Evolutionary conservation across 2,113 vertebrate species (phyloP), one percentile per base, ranked within the genome.

Genomic region (Perca flavescens): DNA sequence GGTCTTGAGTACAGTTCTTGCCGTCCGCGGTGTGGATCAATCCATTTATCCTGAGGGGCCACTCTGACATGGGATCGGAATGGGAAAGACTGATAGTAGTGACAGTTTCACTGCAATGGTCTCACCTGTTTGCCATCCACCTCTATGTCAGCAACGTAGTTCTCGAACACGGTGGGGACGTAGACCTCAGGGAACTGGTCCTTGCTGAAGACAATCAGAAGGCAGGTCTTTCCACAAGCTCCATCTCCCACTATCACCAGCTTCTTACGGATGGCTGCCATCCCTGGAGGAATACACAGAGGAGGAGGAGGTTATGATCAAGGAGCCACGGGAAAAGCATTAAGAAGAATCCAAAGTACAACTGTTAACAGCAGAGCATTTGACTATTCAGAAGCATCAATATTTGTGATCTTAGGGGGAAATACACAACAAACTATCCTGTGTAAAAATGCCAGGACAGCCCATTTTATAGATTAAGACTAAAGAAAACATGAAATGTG

Each of bases 181-280:
- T 99, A 99, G 17, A 99, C 98, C 86, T 99, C 98, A 17, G 98
- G 98, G 89, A 99, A 99, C 94, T 99, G 98, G 93, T 99, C 98
- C 95, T 99, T 99, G 95, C 98, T 99, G 94, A 99, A 99, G 83
- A 99, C 98, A 22, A 99, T 99, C 83, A 99, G 96, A 90, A 99
- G 96, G 91, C 98, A 99, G 68, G 98, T 99, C 95, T 99, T 99
- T 25, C 98, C 98, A 92, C 98, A 99, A 31, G 98, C 98, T 93
- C 98, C 98, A 95, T 99, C 98, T 57, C 98, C 98, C 52, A 99
- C 98, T 83, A 99, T 99, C 88, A 99, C 98, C 94, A 99, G 94
- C 94, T 99, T 99, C 96, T 99, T 99, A 92, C 98, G 96, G 94
- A 99, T 99, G 90, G 98, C 98, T 93, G 98, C 98, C 98, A 99